Evolutionary conservation across 2,888 invertebrate genomes (phyloP).

Genomic region (Chamaedrilus cognettii): DNA sequence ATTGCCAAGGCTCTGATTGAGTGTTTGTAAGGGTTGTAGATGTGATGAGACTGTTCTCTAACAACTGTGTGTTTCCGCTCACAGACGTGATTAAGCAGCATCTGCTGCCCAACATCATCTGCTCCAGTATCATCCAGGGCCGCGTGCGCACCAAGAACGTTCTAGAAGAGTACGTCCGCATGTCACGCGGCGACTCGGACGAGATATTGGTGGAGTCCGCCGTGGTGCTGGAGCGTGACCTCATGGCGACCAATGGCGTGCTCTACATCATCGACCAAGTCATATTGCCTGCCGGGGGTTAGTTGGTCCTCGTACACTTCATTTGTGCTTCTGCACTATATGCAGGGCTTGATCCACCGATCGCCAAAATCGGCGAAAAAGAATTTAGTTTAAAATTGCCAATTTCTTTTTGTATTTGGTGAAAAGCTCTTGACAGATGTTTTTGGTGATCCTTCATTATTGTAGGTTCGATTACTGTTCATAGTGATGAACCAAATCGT

Average conservation of each 20-base stretch:
- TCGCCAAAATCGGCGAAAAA: too few species aligned
- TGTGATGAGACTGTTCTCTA: neutral
- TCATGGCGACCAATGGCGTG: slow-evolving; percentile 74
- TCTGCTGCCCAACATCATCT: slow-evolving; percentile 69
- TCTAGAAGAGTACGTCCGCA: slow-evolving; percentile 62
- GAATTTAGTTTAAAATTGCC: too few species aligned
- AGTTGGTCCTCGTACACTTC: too few species aligned
- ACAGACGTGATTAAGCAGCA: slow-evolving; percentile 71
- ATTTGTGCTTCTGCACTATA: too few species aligned
- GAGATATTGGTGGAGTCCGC: slow-evolving; percentile 67
- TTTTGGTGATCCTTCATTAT: too few species aligned
- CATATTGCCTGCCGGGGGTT: slow-evolving; percentile 68
- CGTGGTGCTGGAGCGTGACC: slow-evolving; percentile 66
- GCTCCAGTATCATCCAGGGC: slow-evolving; percentile 66
- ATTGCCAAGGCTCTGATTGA: too few species aligned
- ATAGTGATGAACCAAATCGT: too few species aligned
- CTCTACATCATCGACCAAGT: slow-evolving; percentile 71
- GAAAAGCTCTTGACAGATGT: too few species aligned
- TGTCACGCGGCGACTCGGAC: slow-evolving; percentile 63
- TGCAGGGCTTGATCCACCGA: too few species aligned
- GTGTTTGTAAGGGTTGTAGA: neutral
- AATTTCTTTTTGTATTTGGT: too few species aligned
- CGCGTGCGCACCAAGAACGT: slow-evolving; percentile 64
- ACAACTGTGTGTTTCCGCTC: slow-evolving; percentile 36
- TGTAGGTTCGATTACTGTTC: too few species aligned